phyloP scores from a whole-genome alignment of 2,797 vertebrate species.

The Rhinella marina region DNA sequence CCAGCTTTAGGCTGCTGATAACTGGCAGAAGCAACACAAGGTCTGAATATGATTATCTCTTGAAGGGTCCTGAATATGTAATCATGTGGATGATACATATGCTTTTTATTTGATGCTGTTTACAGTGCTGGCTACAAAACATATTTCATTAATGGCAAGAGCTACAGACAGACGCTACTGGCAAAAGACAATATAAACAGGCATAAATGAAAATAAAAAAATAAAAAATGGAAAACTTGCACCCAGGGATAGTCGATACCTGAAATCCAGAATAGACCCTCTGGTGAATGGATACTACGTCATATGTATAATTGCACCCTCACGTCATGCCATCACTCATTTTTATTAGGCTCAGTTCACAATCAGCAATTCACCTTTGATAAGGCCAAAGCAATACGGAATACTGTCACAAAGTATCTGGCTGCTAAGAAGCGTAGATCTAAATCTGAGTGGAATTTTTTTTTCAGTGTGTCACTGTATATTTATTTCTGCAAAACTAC shows the following conservation, averaged over 20 bases:
- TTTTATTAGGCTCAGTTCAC: too few species aligned
- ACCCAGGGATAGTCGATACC: background rate
- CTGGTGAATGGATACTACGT: background rate
- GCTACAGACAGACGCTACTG: background rate
- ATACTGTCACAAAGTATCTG: too few species aligned
- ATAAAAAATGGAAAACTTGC: background rate
- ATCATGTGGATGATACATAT: background rate
- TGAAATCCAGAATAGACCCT: background rate
- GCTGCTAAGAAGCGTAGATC: too few species aligned
- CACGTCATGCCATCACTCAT: too few species aligned
- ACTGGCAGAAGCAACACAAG: background rate
- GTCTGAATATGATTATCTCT: background rate
- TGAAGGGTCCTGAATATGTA: background rate
- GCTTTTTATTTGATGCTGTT: background rate
- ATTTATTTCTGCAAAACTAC: too few species aligned
- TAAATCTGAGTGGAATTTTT: too few species aligned
- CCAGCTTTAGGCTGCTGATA: constrained; percentile 20
- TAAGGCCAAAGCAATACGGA: too few species aligned
- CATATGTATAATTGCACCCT: background rate
- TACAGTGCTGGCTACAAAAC: background rate
- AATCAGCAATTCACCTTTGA: too few species aligned
- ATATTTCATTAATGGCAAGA: background rate
- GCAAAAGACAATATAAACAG: background rate
- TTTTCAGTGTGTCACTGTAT: too few species aligned
- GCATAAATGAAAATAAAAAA: too few species aligned